Evolutionary conservation across 2,888 invertebrate species (phyloP).

Genomic region (Mamestra brassicae): DNA sequence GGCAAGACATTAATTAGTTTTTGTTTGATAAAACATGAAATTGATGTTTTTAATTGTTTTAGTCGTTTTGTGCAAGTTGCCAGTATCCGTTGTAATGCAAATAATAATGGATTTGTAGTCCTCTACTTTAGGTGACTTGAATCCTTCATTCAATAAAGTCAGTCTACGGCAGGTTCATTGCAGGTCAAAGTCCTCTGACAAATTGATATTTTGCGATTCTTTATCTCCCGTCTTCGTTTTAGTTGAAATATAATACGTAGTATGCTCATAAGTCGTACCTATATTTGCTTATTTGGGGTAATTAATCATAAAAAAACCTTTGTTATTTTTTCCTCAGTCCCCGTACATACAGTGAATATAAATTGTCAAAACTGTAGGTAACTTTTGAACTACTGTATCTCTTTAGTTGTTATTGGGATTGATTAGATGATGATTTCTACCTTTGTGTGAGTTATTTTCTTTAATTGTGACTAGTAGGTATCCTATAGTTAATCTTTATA

Average conservation of each 20-base stretch:
- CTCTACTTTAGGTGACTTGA: background rate
- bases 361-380: background rate
- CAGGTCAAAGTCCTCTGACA: background rate
- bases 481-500: too few relatives aligned
- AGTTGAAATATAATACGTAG: background rate
- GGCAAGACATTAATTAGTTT: too few relatives aligned
- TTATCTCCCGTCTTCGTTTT: background rate
- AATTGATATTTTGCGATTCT: background rate
- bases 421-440: too few relatives aligned
- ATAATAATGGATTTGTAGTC: background rate
- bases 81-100: background rate
- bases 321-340: background rate
- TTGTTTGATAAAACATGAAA: too few relatives aligned
- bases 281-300: background rate
- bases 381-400: background rate
- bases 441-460: too few relatives aligned
- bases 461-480: too few relatives aligned
- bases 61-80: too few relatives aligned
- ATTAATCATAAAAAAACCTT: background rate
- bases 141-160: constrained; percentile 6
- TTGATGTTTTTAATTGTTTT: too few relatives aligned
- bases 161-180: background rate
- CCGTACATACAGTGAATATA: background rate
- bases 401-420: background rate
- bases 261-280: background rate